Conservation (phyloP, 2,888 invertebrate species). For the Atethmia centrago region DNA sequence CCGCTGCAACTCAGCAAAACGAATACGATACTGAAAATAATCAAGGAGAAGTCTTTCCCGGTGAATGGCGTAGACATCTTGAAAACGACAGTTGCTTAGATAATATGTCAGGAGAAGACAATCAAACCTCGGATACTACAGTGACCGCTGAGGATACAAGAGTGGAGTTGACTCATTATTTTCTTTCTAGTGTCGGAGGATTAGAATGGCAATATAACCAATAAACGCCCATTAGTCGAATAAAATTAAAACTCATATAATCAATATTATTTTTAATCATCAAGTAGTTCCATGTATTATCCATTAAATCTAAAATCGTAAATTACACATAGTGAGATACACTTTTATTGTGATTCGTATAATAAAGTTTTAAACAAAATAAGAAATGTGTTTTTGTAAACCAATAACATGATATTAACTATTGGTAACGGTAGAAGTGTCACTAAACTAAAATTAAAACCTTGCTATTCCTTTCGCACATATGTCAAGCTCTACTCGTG, state of each 20-base stretch:
- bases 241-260: too few species aligned
- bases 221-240: slow-evolving; percentile 8
- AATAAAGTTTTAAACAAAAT: slow-evolving; percentile 30
- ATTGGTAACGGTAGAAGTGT: too few species aligned
- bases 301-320: too few species aligned
- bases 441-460: too few species aligned
- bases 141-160: slow-evolving; percentile 47
- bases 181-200: slow-evolving; percentile 49
- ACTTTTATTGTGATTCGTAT: slow-evolving; percentile 2
- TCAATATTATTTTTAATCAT: too few species aligned
- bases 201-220: slow-evolving; percentile 53
- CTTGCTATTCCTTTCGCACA: slow-evolving; percentile 22
- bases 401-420: too few species aligned
- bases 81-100: slow-evolving; percentile 35
- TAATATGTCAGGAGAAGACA: slow-evolving; percentile 43
- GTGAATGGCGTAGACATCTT: slow-evolving; percentile 40
- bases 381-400: too few species aligned
- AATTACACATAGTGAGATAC: too few species aligned
- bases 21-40: slow-evolving; percentile 62
- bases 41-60: slow-evolving; percentile 47
- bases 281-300: too few species aligned
- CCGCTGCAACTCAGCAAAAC: slow-evolving; percentile 26
- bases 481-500: slow-evolving; percentile 36
- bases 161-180: slow-evolving; percentile 49
- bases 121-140: slow-evolving; percentile 38